These are phyloP conservation scores for Magallana angulata DNA, from an alignment of 1,140 invertebrate species.

Conservation along the genomic window DNA sequence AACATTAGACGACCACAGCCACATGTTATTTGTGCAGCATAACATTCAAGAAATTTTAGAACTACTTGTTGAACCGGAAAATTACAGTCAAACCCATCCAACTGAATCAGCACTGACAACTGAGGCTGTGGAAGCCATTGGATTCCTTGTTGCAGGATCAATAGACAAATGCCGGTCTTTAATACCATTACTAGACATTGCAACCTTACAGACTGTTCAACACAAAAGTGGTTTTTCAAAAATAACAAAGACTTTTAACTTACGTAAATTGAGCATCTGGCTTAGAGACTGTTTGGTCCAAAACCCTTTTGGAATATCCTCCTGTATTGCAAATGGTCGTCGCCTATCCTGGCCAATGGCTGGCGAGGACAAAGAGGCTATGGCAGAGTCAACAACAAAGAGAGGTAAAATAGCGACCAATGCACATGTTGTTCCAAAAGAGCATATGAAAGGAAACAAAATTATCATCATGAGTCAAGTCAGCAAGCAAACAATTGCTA, in stretches of 20 bases:
- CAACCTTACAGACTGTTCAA: constrained; percentile 6
- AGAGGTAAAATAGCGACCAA: constrained; percentile 78
- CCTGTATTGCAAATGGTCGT: constrained; percentile 77
- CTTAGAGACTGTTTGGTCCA: constrained; percentile 73
- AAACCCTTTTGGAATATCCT: constrained; percentile 78
- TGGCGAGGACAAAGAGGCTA: constrained; percentile 57
- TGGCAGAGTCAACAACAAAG: constrained; percentile 64
- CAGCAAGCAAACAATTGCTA: constrained; percentile 76
- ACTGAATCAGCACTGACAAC: constrained; percentile 61
- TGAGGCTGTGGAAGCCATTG: constrained; percentile 74
- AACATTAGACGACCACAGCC: constrained; percentile 78
- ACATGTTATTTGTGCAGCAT: constrained; percentile 76
- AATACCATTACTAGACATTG: background rate
- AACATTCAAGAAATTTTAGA: constrained; percentile 78
- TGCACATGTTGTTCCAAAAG: constrained; percentile 76
- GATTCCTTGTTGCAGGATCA: constrained; percentile 75
- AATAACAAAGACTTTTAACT: constrained; percentile 70
- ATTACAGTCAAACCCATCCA: constrained; percentile 51
- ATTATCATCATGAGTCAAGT: constrained; percentile 79
- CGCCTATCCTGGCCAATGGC: constrained; percentile 77
- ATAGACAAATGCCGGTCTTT: constrained; percentile 71
- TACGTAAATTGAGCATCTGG: constrained; percentile 74
- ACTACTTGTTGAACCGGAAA: constrained; percentile 73
- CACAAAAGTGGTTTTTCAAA: constrained; percentile 48
- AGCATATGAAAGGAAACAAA: constrained; percentile 77